These are phyloP conservation scores for Xestia xanthographa DNA, from an alignment of 2,888 invertebrate genomes.

Conservation along the genomic window DNA sequence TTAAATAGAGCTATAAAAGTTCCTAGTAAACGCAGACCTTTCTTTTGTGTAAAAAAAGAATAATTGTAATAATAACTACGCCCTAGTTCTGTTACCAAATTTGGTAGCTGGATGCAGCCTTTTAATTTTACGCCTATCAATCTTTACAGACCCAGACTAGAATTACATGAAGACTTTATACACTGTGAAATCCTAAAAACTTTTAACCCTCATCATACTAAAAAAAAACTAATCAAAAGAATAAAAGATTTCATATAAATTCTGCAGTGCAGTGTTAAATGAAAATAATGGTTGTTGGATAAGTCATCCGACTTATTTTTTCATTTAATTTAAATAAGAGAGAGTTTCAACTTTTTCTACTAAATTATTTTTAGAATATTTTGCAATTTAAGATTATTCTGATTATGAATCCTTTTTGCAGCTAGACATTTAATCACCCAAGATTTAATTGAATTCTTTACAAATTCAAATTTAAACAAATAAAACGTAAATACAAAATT, in stretches of 20 bases:
- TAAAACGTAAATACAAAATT: background rate
- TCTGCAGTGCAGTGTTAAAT: too few species aligned
- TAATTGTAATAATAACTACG: background rate
- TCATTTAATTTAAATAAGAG: constrained; percentile 5
- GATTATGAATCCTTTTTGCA: background rate
- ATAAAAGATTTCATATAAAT: background rate
- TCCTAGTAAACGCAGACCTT: background rate
- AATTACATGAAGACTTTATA: background rate
- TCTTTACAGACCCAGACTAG: background rate
- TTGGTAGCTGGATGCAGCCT: background rate
- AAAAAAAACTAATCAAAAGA: background rate
- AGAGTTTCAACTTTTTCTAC: background rate
- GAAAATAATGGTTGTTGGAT: too few species aligned
- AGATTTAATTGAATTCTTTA: background rate
- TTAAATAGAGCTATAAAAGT: background rate
- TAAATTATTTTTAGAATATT: background rate
- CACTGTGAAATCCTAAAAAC: background rate
- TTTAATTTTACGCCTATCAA: background rate
- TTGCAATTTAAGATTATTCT: background rate
- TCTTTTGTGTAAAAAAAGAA: background rate
- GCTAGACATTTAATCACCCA: background rate
- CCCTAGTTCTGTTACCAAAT: background rate
- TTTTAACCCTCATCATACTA: background rate
- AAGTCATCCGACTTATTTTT: too few species aligned
- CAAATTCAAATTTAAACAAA: background rate